Evolutionary conservation across 1,140 invertebrate species (phyloP).

Genomic region (Bombus fervidus): DNA sequence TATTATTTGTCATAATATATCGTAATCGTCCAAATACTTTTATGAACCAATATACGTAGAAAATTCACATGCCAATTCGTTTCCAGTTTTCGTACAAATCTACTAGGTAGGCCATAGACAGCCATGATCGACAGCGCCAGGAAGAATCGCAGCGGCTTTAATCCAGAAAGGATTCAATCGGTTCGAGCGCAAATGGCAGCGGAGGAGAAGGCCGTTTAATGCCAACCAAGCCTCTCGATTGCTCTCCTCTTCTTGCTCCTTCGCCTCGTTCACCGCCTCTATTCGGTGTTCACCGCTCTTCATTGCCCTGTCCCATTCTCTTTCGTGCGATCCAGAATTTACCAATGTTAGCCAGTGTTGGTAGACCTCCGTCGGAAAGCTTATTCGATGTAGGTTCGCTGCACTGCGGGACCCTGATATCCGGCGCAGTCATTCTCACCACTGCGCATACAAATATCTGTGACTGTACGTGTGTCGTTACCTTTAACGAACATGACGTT

Average conservation of each 20-base stretch:
- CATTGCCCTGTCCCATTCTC: constrained; percentile 7
- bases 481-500: constrained; percentile 42
- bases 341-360: constrained; percentile 30
- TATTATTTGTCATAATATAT: too few relatives aligned
- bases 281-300: neutral
- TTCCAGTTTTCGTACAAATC: too few relatives aligned
- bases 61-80: too few relatives aligned
- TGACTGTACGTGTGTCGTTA: constrained; percentile 11
- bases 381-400: constrained; percentile 17
- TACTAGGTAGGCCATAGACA: neutral
- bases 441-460: neutral
- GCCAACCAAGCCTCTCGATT: constrained; percentile 50
- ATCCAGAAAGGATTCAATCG: constrained; percentile 68
- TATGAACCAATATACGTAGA: too few relatives aligned
- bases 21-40: too few relatives aligned
- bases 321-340: constrained; percentile 41
- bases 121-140: constrained; percentile 9
- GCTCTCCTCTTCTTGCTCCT: neutral
- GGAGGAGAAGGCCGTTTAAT: constrained; percentile 33
- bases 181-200: constrained; percentile 41
- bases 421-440: constrained; percentile 21
- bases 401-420: constrained; percentile 38
- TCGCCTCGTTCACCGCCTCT: neutral
- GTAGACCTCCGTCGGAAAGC: constrained; percentile 46
- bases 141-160: constrained; percentile 50